Evolutionary conservation across 2,888 invertebrate genomes (phyloP), one percentile per base, ranked within the genome.

Genomic region (Platerodrilus igneus): DNA sequence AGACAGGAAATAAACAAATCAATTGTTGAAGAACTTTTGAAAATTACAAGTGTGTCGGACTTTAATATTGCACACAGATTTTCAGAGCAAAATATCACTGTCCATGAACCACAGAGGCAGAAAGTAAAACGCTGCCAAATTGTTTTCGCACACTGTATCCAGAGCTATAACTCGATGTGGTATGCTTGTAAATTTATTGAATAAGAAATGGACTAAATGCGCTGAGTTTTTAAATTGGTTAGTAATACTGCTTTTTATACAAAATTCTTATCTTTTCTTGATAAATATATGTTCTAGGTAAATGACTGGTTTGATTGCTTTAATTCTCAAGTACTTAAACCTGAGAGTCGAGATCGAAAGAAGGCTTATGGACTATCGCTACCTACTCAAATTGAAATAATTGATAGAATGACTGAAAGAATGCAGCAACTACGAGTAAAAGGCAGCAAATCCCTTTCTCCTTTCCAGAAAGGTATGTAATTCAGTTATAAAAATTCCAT

Each of bases 101-200:
- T 43, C 4, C 20, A 32, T 13, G 28, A 27, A 6, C 21, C 32
- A 11, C 11, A 21, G 26, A 10, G 43, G 8, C 46, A 48, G 18
- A 48, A 46, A 37, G 50, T 46, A 4, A 51, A 45, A 49, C 41
- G 47, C 52, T 3, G 43, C 51, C 4, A 51, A 55, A 47, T 17
- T 53, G 6, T 53, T 56, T 49, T 49, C 53, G 3, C 47, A 53
- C 22, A 52, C 51, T 5, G 37, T 47, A 23, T 45, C 52, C 4
- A 29, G 13, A 4, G 52, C 47, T 6, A 41, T 56, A 20, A 36
- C 13, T 4, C 17, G 52, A 36, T 42, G 47, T 45, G 45, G 49
- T 13, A 30, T 27, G 3, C 22, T 42, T 16, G 51, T 50, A n/a
- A 5, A 19, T 15, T 36, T 46, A 4, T 9, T 11, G 8, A 11